A percentile compares a stretch with the other conserved stretches of the same genome.
These are phyloP conservation scores for Philotrypesis tridentata DNA, from an alignment of 1,140 invertebrate species.

Conservation along the genomic window DNA sequence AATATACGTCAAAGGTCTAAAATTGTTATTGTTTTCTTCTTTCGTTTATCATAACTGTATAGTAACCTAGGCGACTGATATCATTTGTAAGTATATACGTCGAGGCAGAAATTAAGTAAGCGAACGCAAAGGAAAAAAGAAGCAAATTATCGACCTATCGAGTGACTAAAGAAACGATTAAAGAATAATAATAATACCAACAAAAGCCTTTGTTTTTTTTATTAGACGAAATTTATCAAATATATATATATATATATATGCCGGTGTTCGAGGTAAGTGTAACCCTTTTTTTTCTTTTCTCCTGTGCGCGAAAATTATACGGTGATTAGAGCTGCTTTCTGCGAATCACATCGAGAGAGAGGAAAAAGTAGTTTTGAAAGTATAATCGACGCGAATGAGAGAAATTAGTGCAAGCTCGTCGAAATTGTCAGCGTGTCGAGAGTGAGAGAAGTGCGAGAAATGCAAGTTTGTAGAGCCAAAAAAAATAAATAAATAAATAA, in stretches of 20 bases:
- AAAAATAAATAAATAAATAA: too few species aligned
- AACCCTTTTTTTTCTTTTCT: not conserved
- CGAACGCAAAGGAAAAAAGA: not conserved
- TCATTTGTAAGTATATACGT: slow-evolving; percentile 10
- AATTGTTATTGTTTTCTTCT: slow-evolving; percentile 43
- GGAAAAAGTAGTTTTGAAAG: too few species aligned
- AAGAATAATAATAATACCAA: slow-evolving; percentile 21
- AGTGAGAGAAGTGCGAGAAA: not conserved
- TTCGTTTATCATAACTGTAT: slow-evolving; percentile 32
- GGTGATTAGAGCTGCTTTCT: too few species aligned
- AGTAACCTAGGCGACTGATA: slow-evolving; percentile 30
- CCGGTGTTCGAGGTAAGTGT: slow-evolving; percentile 35
- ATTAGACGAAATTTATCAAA: not conserved
- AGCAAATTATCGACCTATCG: slow-evolving; percentile 8
- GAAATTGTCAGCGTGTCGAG: too few species aligned
- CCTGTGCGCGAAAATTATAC: too few species aligned
- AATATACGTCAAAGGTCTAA: slow-evolving; percentile 42
- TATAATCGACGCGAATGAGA: too few species aligned
- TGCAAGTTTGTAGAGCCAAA: slow-evolving; percentile 14
- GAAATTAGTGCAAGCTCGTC: too few species aligned
- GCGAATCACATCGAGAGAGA: too few species aligned
- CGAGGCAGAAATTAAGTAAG: slow-evolving; percentile 2
- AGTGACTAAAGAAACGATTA: slow-evolving; percentile 15
- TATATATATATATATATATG: not conserved
- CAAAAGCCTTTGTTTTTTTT: not conserved